Evolutionary conservation across 2,113 vertebrate genomes (phyloP).

Genomic region (Rafetus swinhoei): DNA sequence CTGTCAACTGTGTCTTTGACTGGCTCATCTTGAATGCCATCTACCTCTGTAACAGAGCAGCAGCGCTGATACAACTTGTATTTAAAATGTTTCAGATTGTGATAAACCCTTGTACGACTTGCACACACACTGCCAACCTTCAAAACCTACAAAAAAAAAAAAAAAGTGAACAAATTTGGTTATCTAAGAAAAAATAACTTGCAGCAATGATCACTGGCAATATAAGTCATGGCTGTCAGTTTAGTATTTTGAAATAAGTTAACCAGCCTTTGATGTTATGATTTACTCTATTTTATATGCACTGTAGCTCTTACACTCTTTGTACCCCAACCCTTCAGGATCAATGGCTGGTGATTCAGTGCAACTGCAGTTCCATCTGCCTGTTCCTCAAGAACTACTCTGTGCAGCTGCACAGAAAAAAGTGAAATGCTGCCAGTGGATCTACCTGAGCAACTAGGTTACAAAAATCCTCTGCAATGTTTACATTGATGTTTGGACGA

Average conservation of each 20-base stretch:
- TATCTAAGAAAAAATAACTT: background rate
- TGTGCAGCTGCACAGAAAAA: background rate
- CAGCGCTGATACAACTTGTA: slow-evolving; percentile 84
- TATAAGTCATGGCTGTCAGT: background rate
- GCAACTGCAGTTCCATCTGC: background rate
- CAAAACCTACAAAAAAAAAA: slow-evolving; percentile 71
- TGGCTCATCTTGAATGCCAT: slow-evolving; percentile 71
- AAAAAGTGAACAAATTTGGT: slow-evolving; percentile 28
- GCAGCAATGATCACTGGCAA: background rate
- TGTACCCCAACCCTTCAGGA: background rate
- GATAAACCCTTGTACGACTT: slow-evolving; percentile 83
- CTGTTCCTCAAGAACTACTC: background rate
- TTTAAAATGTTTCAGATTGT: slow-evolving; percentile 87
- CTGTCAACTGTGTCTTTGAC: slow-evolving; percentile 83
- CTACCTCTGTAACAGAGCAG: slow-evolving; percentile 51
- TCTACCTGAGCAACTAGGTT: background rate
- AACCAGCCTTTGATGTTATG: background rate
- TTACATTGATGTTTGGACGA: background rate
- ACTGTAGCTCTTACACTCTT: background rate
- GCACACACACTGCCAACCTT: slow-evolving; percentile 82
- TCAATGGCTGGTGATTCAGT: background rate
- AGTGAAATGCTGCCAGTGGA: background rate
- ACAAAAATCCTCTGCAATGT: slow-evolving; percentile 18
- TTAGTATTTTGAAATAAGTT: background rate
- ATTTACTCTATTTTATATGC: background rate